Percentiles rank a stretch among this genome's conserved stretches.
Conservation (phyloP, 2,797 vertebrate genomes). For the Anguilla anguilla region DNA sequence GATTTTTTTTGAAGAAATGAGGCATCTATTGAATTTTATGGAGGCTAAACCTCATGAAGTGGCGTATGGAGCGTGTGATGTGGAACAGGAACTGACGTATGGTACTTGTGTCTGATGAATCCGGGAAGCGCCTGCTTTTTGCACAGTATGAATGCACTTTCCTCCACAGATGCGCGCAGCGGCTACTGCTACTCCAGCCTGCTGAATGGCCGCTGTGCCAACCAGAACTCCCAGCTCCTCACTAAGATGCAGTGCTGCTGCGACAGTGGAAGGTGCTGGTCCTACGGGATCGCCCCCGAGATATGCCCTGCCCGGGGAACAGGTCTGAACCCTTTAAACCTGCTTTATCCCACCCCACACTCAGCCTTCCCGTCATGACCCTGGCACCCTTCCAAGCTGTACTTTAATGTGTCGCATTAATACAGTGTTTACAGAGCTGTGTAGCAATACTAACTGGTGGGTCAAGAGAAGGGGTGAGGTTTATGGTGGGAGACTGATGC, state of each 20-base stretch:
- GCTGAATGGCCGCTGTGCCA: slow-evolving; percentile 84
- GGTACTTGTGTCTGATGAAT: too few relatives aligned
- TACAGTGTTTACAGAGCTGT: not conserved
- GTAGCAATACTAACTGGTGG: too few relatives aligned
- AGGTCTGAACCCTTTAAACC: slow-evolving; percentile 64
- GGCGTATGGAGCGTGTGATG: too few relatives aligned
- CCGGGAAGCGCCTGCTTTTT: too few relatives aligned
- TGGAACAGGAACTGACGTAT: too few relatives aligned
- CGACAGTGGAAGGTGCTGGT: slow-evolving; percentile 89
- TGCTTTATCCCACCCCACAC: not conserved
- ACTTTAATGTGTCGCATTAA: not conserved
- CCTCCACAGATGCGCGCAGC: slow-evolving; percentile 80
- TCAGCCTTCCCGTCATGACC: not conserved
- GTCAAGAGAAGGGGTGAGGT: not conserved
- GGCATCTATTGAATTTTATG: too few relatives aligned
- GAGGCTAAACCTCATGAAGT: too few relatives aligned
- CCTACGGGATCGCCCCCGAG: slow-evolving; percentile 76
- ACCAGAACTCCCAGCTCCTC: slow-evolving; percentile 82
- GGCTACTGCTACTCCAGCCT: slow-evolving; percentile 88
- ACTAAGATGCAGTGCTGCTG: slow-evolving; percentile 93
- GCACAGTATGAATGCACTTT: slow-evolving; percentile 11
- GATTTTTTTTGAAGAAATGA: too few relatives aligned
- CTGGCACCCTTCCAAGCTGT: not conserved
- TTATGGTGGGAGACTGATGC: not conserved
- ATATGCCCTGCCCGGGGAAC: slow-evolving; percentile 90